Evolutionary conservation across 2,113 vertebrate species (phyloP).

Genomic region (Bufo bufo): DNA sequence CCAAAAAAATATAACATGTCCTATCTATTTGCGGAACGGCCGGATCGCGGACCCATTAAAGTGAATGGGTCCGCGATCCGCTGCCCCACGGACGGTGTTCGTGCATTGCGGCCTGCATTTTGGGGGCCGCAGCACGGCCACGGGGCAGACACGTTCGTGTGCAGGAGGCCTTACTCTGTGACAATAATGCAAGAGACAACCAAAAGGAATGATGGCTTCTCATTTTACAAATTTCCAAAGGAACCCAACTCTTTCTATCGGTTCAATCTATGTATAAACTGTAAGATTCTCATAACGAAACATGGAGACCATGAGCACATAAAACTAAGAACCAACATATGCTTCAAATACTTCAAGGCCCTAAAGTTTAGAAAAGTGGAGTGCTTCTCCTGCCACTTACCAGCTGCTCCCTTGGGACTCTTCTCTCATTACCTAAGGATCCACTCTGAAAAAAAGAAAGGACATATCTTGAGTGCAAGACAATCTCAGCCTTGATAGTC

Average conservation of each 20-base stretch:
- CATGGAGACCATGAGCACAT: neutral
- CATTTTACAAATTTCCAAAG: neutral
- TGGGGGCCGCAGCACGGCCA: too few species aligned
- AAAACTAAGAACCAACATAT: neutral
- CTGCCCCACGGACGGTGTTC: too few species aligned
- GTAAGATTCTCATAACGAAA: neutral
- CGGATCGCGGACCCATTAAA: too few species aligned
- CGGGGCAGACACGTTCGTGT: too few species aligned
- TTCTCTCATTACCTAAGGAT: conserved; percentile 35
- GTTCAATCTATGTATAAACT: neutral
- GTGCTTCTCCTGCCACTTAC: neutral
- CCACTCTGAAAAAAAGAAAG: conserved; percentile 59
- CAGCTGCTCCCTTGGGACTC: conserved; percentile 43
- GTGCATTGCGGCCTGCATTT: too few species aligned
- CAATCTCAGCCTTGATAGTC: neutral
- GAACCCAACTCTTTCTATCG: neutral
- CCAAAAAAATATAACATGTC: too few species aligned
- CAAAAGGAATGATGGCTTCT: neutral
- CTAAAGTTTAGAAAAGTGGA: neutral
- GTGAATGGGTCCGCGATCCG: too few species aligned
- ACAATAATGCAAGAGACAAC: neutral
- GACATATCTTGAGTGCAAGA: neutral
- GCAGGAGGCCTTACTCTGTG: too few species aligned
- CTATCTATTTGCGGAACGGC: too few species aligned
- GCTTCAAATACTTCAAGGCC: neutral